phyloP scores from a whole-genome alignment of 2,113 vertebrate species.

The Eleginops maclovinus region DNA sequence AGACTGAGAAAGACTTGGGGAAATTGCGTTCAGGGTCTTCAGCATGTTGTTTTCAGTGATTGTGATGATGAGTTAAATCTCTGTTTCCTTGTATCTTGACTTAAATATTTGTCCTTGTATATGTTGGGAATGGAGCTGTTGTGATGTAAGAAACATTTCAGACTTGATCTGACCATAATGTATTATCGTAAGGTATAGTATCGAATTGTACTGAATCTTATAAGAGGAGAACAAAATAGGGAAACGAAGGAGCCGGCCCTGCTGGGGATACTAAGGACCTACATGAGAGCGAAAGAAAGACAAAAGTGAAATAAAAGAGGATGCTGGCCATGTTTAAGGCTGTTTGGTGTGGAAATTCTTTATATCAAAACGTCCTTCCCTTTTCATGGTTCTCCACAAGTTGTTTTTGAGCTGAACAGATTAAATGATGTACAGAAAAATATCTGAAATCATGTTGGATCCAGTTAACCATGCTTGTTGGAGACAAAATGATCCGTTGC shows the following conservation, averaged over 20 bases:
- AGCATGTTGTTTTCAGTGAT: too few species aligned
- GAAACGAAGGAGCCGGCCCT: background rate
- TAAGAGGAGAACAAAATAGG: background rate
- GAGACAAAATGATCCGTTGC: background rate
- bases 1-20: background rate
- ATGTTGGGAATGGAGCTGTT: too few species aligned
- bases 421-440: background rate
- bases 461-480: background rate
- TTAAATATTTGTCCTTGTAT: too few species aligned
- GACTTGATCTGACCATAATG: too few species aligned
- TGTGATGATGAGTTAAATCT: too few species aligned
- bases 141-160: too few species aligned
- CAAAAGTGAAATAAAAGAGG: background rate
- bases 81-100: too few species aligned
- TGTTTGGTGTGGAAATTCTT: background rate
- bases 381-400: background rate
- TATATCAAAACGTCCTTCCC: too few species aligned
- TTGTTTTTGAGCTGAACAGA: background rate
- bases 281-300: background rate
- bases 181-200: too few species aligned
- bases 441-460: background rate
- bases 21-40: too few species aligned
- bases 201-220: too few species aligned
- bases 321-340: background rate
- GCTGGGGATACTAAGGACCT: conserved; percentile 13